Conservation (phyloP, 2,888 invertebrate species). For the Amphipyra berbera region DNA sequence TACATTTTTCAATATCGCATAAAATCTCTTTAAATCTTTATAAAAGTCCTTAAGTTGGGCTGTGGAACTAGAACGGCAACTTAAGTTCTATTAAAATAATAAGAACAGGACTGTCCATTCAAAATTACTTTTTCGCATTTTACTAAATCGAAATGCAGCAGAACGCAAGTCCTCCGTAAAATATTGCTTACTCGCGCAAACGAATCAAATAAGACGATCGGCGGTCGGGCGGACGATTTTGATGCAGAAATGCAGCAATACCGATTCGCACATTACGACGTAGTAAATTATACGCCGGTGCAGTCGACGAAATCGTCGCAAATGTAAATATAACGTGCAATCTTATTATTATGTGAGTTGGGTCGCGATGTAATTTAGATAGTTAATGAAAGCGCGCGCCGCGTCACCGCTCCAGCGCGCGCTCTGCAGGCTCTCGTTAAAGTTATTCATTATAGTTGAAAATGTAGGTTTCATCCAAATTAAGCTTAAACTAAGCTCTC, state of each 20-base stretch:
- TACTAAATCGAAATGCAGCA: conserved; percentile 27
- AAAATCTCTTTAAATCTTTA: too few relatives aligned
- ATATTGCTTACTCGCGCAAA: conserved; percentile 47
- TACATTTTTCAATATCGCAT: too few relatives aligned
- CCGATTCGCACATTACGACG: conserved; percentile 34
- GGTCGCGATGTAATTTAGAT: conserved; percentile 53
- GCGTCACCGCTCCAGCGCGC: conserved; percentile 36
- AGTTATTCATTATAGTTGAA: conserved; percentile 57
- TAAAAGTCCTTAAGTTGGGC: too few relatives aligned
- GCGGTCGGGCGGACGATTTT: conserved; percentile 19
- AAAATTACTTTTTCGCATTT: conserved; percentile 23
- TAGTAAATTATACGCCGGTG: conserved; percentile 28
- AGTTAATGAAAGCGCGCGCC: conserved; percentile 56
- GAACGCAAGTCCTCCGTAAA: conserved; percentile 26
- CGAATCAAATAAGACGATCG: conserved; percentile 46
- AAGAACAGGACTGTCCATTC: conserved; percentile 7
- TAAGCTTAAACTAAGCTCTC: conserved; percentile 51
- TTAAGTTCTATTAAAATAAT: too few relatives aligned
- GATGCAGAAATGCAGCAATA: conserved; percentile 35
- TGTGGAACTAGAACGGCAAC: too few relatives aligned
- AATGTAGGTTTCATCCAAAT: conserved; percentile 52
- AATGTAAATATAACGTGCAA: conserved; percentile 39
- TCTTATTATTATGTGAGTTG: conserved; percentile 49
- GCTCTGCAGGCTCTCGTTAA: conserved; percentile 48
- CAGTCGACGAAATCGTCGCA: conserved; percentile 29